phyloP scores from a whole-genome alignment of 2,797 vertebrate species.

The Gadopsis marmoratus region DNA sequence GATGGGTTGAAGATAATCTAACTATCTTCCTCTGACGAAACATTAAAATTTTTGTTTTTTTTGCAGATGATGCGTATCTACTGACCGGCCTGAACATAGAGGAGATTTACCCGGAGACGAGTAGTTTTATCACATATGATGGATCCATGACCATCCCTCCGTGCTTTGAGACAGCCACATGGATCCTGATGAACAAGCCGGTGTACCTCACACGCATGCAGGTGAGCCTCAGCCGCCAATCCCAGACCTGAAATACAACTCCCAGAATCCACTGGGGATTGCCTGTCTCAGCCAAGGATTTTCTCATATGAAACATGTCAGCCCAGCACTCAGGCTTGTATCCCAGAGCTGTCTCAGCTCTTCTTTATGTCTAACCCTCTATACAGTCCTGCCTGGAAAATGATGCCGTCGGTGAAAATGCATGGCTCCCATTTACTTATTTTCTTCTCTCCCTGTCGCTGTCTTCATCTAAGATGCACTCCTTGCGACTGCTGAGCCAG shows the following conservation, averaged over 20 bases:
- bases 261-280: not conserved
- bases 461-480: constrained; percentile 91
- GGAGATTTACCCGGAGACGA: constrained; percentile 96
- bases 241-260: not conserved
- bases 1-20: not conserved
- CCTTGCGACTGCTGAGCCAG: constrained; percentile 97
- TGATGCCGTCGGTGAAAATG: constrained; percentile 15
- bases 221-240: constrained; percentile 81
- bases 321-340: constrained; percentile 2
- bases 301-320: constrained; percentile 26
- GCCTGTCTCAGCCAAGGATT: constrained; percentile 8
- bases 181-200: constrained; percentile 99
- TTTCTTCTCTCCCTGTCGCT: not conserved
- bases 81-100: constrained; percentile 96
- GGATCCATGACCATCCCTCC: constrained; percentile 98
- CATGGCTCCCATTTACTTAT: constrained; percentile 12
- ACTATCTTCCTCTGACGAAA: not conserved
- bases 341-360: constrained; percentile 8
- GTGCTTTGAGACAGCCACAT: constrained; percentile 96
- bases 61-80: constrained; percentile 95
- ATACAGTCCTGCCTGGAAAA: constrained; percentile 9
- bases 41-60: not conserved
- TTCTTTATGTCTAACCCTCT: constrained; percentile 5
- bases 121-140: constrained; percentile 97
- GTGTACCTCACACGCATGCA: constrained; percentile 99